phyloP scores from a whole-genome alignment of 2,113 vertebrate genomes.

The Tetrax tetrax region DNA sequence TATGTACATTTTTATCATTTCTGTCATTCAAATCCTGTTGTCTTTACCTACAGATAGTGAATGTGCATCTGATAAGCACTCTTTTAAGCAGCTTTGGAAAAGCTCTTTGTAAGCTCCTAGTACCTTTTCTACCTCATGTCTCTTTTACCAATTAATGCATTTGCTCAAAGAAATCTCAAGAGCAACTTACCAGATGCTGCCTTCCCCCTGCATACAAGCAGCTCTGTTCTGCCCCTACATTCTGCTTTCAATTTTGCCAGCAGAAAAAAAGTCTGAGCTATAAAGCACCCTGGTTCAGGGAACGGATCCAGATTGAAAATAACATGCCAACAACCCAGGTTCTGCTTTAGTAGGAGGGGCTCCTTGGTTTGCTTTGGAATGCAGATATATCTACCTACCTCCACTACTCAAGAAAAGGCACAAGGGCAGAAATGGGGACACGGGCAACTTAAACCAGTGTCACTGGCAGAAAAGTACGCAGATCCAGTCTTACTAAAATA shows the following conservation, averaged over 20 bases:
- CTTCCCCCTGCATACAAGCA: not conserved
- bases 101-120: not conserved
- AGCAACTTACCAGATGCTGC: not conserved
- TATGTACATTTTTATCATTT: not conserved
- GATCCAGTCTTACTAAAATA: not conserved
- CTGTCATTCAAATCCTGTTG: not conserved
- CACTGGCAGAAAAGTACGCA: not conserved
- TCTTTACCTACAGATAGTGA: not conserved
- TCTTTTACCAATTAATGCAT: not conserved
- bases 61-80: not conserved
- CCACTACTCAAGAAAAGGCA: not conserved
- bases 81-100: not conserved
- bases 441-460: not conserved
- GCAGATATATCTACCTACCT: not conserved
- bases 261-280: not conserved
- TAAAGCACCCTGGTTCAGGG: not conserved
- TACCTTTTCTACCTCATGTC: not conserved
- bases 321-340: not conserved
- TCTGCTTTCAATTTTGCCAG: not conserved
- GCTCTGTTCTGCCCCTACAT: not conserved
- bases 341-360: not conserved
- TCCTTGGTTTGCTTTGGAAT: not conserved
- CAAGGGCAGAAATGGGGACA: not conserved
- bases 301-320: not conserved
- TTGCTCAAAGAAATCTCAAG: not conserved